Evolutionary conservation across 1,140 invertebrate genomes (phyloP), one percentile per base, ranked within the genome.

Genomic region (Solenopsis fugax): DNA sequence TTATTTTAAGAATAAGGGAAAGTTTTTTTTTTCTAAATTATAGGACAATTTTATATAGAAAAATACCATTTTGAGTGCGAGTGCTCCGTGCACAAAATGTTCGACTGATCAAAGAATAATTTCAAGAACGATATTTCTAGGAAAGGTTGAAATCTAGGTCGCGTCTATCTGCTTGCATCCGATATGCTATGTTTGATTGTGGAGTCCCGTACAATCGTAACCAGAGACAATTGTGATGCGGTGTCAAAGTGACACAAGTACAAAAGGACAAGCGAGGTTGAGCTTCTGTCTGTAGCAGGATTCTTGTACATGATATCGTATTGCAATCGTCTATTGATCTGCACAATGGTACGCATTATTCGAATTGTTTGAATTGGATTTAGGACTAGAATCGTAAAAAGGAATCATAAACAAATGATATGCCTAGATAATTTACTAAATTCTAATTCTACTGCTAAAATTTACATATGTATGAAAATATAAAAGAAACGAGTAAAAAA

Each of bases 151-250:
- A 87, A 90, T 82, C 72, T 69, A 73, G 86, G 88, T 87, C 89
- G 65, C 13, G 76, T 84, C 85, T 60, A 77, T 87, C 85, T 78
- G 67, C 54, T 87, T 89, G 73, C 85, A 87, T 78, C 54, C 56
- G 60, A 41, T 65, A 73, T 60, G 54, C 29, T 4, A 75, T 54
- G 62, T 67, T 89, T 81, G 71, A 64, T 24, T 85, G 76, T 76
- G 48, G 52, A 86, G 56, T 34, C 77, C 64, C 45, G 64, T 78
- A 48, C 60, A 62, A 87, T 69, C 73, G 88, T 87, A 84, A 90
- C 64, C 64, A 54, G 88, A 87, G 85, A 84, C 80, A 84, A 62
- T 37, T 80, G 72, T 65, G 64, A 89, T 87, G 48, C n/a, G 64
- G 62, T 73, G 78, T 84, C 77, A 89, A 90, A 90, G 76, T 65